Percentiles rank a stretch among this genome's conserved stretches.
These are phyloP conservation scores for Psylliodes chrysocephalus DNA, from an alignment of 2,888 invertebrate species.

Conservation along the genomic window DNA sequence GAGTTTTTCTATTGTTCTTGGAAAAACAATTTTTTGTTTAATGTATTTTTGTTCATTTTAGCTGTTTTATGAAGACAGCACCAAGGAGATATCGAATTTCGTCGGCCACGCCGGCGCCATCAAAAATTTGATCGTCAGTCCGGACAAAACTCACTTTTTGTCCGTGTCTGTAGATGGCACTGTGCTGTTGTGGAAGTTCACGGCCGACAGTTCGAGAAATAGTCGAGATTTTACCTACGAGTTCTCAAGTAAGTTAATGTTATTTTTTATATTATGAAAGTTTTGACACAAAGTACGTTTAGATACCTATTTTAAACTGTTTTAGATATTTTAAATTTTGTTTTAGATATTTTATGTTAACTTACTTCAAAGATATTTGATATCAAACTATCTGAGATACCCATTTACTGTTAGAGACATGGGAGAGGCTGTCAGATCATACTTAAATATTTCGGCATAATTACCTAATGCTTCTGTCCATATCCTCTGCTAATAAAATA, in stretches of 20 bases:
- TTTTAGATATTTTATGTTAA: too few relatives aligned
- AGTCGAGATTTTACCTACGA: conserved; percentile 38
- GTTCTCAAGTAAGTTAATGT: neutral
- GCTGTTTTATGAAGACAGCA: conserved; percentile 71
- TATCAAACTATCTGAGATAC: too few relatives aligned
- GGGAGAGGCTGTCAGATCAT: too few relatives aligned
- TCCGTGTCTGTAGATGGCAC: conserved; percentile 69
- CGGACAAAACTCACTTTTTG: conserved; percentile 68
- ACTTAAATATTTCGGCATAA: too few relatives aligned
- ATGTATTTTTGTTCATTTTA: conserved; percentile 54
- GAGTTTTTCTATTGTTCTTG: conserved; percentile 31
- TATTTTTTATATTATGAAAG: too few relatives aligned
- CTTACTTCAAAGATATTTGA: too few relatives aligned
- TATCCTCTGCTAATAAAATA: too few relatives aligned
- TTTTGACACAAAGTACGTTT: too few relatives aligned
- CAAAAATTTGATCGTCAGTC: conserved; percentile 67
- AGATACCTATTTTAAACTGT: too few relatives aligned
- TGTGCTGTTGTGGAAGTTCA: conserved; percentile 70
- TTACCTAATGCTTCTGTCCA: too few relatives aligned
- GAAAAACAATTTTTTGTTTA: neutral
- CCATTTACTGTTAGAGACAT: too few relatives aligned
- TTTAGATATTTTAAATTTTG: too few relatives aligned
- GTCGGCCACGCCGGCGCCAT: conserved; percentile 64
- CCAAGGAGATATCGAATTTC: conserved; percentile 67
- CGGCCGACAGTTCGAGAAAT: conserved; percentile 42